Percentiles rank a stretch among this genome's conserved stretches.
phyloP scores from a whole-genome alignment of 1,140 invertebrate genomes.

The Belonocnema kinseyi region DNA sequence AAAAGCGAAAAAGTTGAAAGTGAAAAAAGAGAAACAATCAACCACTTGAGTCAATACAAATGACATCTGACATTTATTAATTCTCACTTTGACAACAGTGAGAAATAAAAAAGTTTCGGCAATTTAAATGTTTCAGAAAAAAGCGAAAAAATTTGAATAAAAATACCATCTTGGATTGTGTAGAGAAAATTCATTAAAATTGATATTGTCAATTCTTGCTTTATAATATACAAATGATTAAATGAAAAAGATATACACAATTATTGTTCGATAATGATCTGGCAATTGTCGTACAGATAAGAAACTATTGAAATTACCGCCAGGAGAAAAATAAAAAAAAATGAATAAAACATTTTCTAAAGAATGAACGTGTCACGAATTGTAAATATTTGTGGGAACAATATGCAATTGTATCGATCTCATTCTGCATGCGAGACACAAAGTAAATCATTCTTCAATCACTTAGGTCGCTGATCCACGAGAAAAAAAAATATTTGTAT shows the following conservation, averaged over 20 bases:
- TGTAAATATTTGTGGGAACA: no score
- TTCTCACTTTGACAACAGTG: not conserved
- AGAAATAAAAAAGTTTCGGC: not conserved
- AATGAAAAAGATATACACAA: not conserved
- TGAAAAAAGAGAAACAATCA: not conserved
- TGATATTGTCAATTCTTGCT: not conserved
- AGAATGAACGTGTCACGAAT: no score
- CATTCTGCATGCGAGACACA: no score
- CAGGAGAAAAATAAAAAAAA: not conserved
- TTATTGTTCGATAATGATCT: slow-evolving; percentile 14
- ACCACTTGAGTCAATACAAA: slow-evolving; percentile 20
- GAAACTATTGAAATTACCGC: not conserved
- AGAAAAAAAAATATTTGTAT: no score
- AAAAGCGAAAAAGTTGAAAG: not conserved
- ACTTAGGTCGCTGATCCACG: no score
- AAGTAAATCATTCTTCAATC: no score
- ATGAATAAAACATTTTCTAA: no score
- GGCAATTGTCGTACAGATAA: not conserved
- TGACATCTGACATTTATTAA: not conserved
- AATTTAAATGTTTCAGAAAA: no score
- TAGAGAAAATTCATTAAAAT: no score
- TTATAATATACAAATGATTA: not conserved
- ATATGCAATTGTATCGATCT: no score
- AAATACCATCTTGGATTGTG: no score
- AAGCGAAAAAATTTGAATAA: no score